phyloP scores from a whole-genome alignment of 2,888 invertebrate species.

The Epirrita christyi region DNA sequence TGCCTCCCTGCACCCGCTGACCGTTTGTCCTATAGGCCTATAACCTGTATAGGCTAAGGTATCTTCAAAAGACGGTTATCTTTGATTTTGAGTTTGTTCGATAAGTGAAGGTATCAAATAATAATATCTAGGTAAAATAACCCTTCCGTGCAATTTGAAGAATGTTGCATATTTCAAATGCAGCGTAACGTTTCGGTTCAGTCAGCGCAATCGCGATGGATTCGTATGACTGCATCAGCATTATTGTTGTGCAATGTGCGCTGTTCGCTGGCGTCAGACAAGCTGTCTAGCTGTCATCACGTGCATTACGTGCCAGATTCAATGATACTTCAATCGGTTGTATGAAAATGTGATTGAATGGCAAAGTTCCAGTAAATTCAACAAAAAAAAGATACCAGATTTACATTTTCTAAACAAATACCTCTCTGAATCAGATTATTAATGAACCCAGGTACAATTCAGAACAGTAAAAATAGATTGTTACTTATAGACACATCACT shows the following conservation, averaged over 20 bases:
- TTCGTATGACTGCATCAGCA: slow-evolving; percentile 19
- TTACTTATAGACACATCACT: too few relatives aligned
- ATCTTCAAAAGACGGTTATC: too few relatives aligned
- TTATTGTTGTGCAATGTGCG: slow-evolving; percentile 20
- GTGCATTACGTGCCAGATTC: slow-evolving; percentile 21
- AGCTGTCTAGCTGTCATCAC: slow-evolving; percentile 26
- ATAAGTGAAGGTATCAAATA: too few relatives aligned
- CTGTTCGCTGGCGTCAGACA: slow-evolving; percentile 20
- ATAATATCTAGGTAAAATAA: too few relatives aligned
- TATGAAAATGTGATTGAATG: slow-evolving; percentile 22
- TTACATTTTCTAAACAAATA: slow-evolving; percentile 9
- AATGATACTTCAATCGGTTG: slow-evolving; percentile 16
- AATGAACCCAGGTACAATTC: background rate
- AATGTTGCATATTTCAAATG: slow-evolving; percentile 8
- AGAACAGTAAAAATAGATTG: background rate
- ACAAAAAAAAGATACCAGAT: slow-evolving; percentile 15
- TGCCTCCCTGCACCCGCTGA: too few relatives aligned
- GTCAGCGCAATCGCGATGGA: slow-evolving; percentile 13
- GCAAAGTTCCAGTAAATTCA: slow-evolving; percentile 27
- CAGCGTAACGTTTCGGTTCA: slow-evolving; percentile 11
- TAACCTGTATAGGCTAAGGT: too few relatives aligned
- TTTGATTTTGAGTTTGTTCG: too few relatives aligned
- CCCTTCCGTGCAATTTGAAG: background rate
- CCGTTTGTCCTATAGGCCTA: too few relatives aligned
- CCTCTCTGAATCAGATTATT: slow-evolving; percentile 3